Evolutionary conservation across 2,113 vertebrate species (phyloP).

Genomic region (Lethenteron reissneri): DNA sequence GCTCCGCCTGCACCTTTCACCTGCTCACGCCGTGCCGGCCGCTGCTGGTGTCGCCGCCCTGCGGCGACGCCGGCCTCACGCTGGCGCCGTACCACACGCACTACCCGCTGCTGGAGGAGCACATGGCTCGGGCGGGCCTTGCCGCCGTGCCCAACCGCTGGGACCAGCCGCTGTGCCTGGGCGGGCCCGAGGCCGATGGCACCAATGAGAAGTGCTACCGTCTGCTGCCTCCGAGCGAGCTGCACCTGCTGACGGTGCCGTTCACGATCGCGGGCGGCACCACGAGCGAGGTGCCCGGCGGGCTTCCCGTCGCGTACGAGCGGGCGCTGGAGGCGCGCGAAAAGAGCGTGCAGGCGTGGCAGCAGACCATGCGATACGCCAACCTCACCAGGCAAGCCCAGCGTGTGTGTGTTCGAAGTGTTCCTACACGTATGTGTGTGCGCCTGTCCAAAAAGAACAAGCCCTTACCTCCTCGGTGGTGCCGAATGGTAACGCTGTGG

Average conservation of each 20-base stretch:
- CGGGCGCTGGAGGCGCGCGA: slow-evolving; percentile 35
- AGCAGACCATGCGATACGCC: slow-evolving; percentile 54
- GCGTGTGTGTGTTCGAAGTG: too few species aligned
- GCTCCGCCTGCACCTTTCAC: slow-evolving; percentile 36
- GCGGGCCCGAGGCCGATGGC: slow-evolving; percentile 27
- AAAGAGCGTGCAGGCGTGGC: slow-evolving; percentile 49
- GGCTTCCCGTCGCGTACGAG: slow-evolving; percentile 41
- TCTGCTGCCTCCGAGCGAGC: slow-evolving; percentile 40
- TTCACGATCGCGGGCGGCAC: slow-evolving; percentile 88
- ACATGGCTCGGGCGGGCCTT: slow-evolving; percentile 71
- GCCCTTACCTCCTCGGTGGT: too few species aligned
- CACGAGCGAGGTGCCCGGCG: slow-evolving; percentile 63
- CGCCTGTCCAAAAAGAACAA: too few species aligned
- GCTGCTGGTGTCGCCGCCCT: slow-evolving; percentile 30
- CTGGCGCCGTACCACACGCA: slow-evolving; percentile 73
- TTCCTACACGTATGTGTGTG: too few species aligned
- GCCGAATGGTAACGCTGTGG: too few species aligned
- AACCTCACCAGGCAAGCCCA: slow-evolving; percentile 46
- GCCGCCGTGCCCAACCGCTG: slow-evolving; percentile 71
- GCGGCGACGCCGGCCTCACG: slow-evolving; percentile 41
- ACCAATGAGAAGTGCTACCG: slow-evolving; percentile 23
- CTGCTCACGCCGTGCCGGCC: slow-evolving; percentile 52
- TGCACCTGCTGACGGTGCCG: slow-evolving; percentile 50
- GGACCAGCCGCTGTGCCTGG: slow-evolving; percentile 51
- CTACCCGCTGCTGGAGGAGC: slow-evolving; percentile 77